Evolutionary conservation across 2,888 invertebrate genomes (phyloP).

Genomic region (Polylopha cassiicola): DNA sequence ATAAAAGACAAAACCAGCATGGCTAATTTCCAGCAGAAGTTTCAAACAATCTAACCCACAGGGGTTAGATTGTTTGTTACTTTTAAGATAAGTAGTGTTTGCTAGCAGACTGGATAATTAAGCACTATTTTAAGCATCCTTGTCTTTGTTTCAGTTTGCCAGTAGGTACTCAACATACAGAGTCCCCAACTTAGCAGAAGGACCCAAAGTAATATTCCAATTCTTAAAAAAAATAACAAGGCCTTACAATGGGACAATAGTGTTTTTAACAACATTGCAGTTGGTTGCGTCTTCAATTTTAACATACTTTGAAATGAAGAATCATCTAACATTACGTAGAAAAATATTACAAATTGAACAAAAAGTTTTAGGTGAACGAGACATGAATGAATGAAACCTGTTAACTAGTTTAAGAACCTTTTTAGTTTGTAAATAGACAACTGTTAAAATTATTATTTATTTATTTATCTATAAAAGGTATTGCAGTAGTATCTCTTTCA

Average conservation of each 20-base stretch:
- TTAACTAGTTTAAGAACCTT: conserved; percentile 6
- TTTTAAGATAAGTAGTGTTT: too few relatives aligned
- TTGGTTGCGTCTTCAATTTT: conserved; percentile 73
- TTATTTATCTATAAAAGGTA: neutral
- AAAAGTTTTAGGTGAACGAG: conserved; percentile 33
- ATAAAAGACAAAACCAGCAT: too few relatives aligned
- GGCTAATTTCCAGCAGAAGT: too few relatives aligned
- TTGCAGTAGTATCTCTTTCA: too few relatives aligned
- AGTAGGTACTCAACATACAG: conserved; percentile 79
- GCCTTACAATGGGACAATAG: conserved; percentile 70
- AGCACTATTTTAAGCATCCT: conserved; percentile 13
- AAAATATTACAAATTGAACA: conserved; percentile 59
- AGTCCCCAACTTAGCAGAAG: conserved; percentile 78
- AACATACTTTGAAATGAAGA: conserved; percentile 79
- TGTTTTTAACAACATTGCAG: conserved; percentile 69
- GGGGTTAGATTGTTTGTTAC: too few relatives aligned
- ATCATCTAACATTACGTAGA: conserved; percentile 53
- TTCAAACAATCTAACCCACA: too few relatives aligned
- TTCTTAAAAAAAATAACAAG: conserved; percentile 73
- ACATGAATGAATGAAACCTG: conserved; percentile 5
- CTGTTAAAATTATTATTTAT: conserved; percentile 1
- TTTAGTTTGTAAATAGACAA: conserved; percentile 13
- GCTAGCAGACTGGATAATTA: too few relatives aligned
- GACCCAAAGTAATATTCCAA: conserved; percentile 71
- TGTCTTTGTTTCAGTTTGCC: conserved; percentile 74